phyloP scores from a whole-genome alignment of 2,888 invertebrate species.

The Mythimna pallens region DNA sequence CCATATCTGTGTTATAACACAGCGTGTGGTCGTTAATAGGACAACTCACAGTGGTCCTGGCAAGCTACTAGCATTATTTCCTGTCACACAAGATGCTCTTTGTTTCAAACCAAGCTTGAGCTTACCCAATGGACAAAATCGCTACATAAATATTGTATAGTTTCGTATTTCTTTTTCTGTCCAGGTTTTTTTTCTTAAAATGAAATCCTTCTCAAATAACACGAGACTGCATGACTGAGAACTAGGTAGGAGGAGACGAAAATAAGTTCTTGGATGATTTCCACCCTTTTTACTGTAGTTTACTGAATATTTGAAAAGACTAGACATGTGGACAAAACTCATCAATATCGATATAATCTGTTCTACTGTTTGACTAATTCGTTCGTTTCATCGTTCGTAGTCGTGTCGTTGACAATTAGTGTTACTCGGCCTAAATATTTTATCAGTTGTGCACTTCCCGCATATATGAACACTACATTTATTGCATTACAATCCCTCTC shows the following conservation, averaged over 20 bases:
- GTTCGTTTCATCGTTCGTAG: not conserved
- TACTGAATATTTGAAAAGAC: not conserved
- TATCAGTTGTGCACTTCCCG: slow-evolving; percentile 7
- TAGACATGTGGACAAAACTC: not conserved
- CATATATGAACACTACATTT: not conserved
- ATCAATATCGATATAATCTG: slow-evolving; percentile 19
- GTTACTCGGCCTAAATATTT: not conserved
- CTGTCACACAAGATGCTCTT: not conserved
- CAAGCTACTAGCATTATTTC: not conserved
- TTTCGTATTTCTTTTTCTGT: not conserved
- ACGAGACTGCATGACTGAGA: too few species aligned
- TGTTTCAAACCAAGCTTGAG: not conserved
- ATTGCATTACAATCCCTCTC: not conserved
- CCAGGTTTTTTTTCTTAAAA: not conserved
- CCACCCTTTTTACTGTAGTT: not conserved
- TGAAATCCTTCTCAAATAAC: not conserved
- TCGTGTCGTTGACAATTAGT: slow-evolving; percentile 2
- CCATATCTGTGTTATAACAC: slow-evolving; percentile 15
- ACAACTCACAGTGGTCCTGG: not conserved
- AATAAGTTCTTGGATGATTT: too few species aligned
- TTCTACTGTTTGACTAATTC: slow-evolving; percentile 6
- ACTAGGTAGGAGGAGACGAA: too few species aligned
- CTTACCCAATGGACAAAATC: not conserved
- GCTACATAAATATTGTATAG: not conserved
- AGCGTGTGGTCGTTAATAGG: slow-evolving; percentile 3